These are phyloP conservation scores for Drosophila falleni DNA, from an alignment of 2,888 invertebrate genomes.

Conservation along the genomic window DNA sequence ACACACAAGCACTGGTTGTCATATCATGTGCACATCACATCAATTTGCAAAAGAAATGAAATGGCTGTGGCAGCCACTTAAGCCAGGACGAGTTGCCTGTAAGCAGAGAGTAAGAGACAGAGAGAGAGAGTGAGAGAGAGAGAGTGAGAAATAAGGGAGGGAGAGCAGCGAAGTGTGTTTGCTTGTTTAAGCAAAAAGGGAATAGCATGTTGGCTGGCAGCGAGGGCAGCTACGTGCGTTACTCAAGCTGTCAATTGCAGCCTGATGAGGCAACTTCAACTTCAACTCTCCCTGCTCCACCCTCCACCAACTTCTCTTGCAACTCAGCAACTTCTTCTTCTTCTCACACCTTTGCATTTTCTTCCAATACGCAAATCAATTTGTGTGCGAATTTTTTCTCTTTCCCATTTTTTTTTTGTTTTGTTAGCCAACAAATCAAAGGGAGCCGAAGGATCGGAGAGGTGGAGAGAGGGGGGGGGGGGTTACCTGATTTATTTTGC, in stretches of 20 bases:
- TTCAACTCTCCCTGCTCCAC: background rate
- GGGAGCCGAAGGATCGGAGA: background rate
- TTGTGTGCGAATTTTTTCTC: conserved; percentile 49
- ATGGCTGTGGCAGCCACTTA: conserved; percentile 71
- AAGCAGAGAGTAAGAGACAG: background rate
- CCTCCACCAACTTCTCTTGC: background rate
- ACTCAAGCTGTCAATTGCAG: conserved; percentile 62
- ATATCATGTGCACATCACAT: conserved; percentile 74
- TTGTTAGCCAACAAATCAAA: conserved; percentile 43
- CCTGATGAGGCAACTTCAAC: conserved; percentile 26
- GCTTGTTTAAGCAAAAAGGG: conserved; percentile 56
- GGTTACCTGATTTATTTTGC: conserved; percentile 13
- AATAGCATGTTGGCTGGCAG: background rate
- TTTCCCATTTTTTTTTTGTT: conserved; percentile 2
- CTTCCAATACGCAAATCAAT: conserved; percentile 64
- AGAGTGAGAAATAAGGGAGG: background rate
- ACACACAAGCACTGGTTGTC: conserved; percentile 33
- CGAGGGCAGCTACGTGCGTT: conserved; percentile 48
- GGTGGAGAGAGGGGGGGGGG: too few species aligned
- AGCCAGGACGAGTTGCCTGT: conserved; percentile 38
- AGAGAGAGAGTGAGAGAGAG: background rate
- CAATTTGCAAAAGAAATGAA: conserved; percentile 70
- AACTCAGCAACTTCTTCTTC: background rate
- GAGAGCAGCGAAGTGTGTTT: conserved; percentile 49
- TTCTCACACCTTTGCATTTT: conserved; percentile 34